phyloP scores from a whole-genome alignment of 1,140 invertebrate genomes.

The Drosophila nikananu region DNA sequence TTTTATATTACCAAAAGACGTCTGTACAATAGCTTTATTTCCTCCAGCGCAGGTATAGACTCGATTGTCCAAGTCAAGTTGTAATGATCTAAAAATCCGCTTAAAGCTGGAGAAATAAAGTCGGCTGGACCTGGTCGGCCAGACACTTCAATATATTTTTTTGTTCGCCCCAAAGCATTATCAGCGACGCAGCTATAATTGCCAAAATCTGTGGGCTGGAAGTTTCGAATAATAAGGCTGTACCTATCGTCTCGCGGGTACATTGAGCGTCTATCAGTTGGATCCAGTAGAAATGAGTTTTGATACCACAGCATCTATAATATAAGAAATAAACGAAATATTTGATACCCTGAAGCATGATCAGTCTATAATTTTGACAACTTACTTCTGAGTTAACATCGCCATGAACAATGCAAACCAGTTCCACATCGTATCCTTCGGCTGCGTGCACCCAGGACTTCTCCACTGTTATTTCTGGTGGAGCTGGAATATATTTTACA shows the following conservation, averaged over 20 bases:
- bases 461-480: conserved; percentile 86
- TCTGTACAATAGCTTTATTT: conserved; percentile 87
- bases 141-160: conserved; percentile 86
- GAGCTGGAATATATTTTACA: conserved; percentile 71
- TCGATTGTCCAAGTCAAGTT: conserved; percentile 88
- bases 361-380: not conserved
- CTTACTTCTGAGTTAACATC: conserved; percentile 86
- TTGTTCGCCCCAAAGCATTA: conserved; percentile 85
- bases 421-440: conserved; percentile 86
- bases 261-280: conserved; percentile 87
- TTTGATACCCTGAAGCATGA: not conserved
- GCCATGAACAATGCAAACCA: conserved; percentile 86
- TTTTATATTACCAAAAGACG: conserved; percentile 85
- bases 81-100: conserved; percentile 85
- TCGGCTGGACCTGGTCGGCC: conserved; percentile 86
- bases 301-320: conserved; percentile 87
- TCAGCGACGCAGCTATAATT: conserved; percentile 87
- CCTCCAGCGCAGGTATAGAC: conserved; percentile 86
- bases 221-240: conserved; percentile 86
- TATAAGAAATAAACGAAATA: not conserved
- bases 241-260: conserved; percentile 86
- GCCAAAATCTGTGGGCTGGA: conserved; percentile 87
- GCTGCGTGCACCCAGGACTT: conserved; percentile 86
- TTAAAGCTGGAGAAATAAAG: conserved; percentile 85
- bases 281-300: conserved; percentile 87